Conservation (phyloP, 30 jellyfish, hydroid and myxozoan genomes). For the Rhopilema esculentum region DNA sequence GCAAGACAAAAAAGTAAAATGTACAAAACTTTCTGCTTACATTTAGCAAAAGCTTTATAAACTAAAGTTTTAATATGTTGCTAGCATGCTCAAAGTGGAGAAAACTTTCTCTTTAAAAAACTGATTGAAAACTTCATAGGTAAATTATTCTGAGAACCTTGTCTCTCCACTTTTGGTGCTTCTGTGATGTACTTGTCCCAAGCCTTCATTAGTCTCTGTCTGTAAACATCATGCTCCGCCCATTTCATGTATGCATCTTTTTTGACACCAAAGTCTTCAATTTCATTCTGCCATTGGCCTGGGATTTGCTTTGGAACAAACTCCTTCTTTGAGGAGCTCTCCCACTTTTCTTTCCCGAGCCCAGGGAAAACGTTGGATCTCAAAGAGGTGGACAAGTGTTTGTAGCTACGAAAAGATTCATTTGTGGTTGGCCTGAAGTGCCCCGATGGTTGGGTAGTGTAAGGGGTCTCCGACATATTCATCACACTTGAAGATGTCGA, state of each 20-base stretch:
- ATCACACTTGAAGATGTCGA: neutral
- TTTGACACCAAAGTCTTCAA: slow-evolving; percentile 20
- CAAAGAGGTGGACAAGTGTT: slow-evolving; percentile 51
- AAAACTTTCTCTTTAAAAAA: too few relatives aligned
- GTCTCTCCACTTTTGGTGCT: slow-evolving; percentile 50
- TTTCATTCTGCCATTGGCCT: slow-evolving; percentile 17
- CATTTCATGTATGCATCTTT: slow-evolving; percentile 75
- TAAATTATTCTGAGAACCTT: too few relatives aligned
- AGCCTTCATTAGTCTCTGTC: slow-evolving; percentile 72
- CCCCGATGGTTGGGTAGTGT: neutral
- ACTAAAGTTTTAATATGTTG: too few relatives aligned
- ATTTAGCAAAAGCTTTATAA: too few relatives aligned
- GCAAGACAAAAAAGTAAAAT: too few relatives aligned
- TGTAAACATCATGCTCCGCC: slow-evolving; percentile 82
- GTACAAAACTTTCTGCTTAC: too few relatives aligned
- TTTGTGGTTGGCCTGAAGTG: neutral
- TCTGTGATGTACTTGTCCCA: slow-evolving; percentile 70
- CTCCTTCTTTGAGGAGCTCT: slow-evolving; percentile 42
- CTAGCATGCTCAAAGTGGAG: too few relatives aligned
- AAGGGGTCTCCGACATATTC: neutral
- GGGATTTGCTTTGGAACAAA: slow-evolving; percentile 19
- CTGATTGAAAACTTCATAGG: too few relatives aligned
- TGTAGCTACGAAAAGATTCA: slow-evolving; percentile 19
- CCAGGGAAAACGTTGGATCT: slow-evolving; percentile 83
- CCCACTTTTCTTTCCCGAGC: slow-evolving; percentile 62